These are phyloP conservation scores for Tricholauxania praeusta DNA, from an alignment of 2,888 invertebrate genomes.

Conservation along the genomic window DNA sequence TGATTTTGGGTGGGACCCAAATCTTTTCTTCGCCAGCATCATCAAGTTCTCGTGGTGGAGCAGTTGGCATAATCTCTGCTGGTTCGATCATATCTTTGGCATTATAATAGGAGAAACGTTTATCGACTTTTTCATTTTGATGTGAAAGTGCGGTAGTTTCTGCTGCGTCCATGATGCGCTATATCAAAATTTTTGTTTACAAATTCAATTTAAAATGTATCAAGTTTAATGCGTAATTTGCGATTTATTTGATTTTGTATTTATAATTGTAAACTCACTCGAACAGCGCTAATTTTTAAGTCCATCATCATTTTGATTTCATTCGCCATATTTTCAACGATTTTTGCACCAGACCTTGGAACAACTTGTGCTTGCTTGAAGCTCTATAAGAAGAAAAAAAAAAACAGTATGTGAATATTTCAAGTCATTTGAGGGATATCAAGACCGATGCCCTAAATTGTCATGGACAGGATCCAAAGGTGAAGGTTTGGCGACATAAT, in stretches of 20 bases:
- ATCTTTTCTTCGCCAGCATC: constrained; percentile 73
- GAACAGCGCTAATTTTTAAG: constrained; percentile 87
- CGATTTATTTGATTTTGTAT: neutral
- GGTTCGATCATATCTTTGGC: constrained; percentile 78
- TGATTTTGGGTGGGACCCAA: constrained; percentile 72
- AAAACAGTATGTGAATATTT: neutral
- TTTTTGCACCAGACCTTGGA: constrained; percentile 79
- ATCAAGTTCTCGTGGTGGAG: constrained; percentile 69
- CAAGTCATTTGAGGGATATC: no score
- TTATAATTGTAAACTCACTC: constrained; percentile 69
- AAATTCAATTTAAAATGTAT: neutral
- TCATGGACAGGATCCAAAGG: no score
- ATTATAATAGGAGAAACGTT: constrained; percentile 76
- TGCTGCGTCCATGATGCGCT: constrained; percentile 90
- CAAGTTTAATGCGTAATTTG: no score
- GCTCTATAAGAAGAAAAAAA: constrained; percentile 70
- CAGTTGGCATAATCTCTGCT: constrained; percentile 69
- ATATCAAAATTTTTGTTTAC: constrained; percentile 36
- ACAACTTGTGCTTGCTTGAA: constrained; percentile 83
- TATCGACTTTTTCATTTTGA: constrained; percentile 71
- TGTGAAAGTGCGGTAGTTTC: constrained; percentile 82
- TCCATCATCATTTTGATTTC: constrained; percentile 91
- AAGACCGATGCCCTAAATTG: no score
- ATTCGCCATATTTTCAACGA: constrained; percentile 86
- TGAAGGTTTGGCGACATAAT: no score